Percentiles rank a stretch among this genome's conserved stretches.
These are phyloP conservation scores for Nezara viridula DNA, from an alignment of 2,888 invertebrate species.

Conservation along the genomic window DNA sequence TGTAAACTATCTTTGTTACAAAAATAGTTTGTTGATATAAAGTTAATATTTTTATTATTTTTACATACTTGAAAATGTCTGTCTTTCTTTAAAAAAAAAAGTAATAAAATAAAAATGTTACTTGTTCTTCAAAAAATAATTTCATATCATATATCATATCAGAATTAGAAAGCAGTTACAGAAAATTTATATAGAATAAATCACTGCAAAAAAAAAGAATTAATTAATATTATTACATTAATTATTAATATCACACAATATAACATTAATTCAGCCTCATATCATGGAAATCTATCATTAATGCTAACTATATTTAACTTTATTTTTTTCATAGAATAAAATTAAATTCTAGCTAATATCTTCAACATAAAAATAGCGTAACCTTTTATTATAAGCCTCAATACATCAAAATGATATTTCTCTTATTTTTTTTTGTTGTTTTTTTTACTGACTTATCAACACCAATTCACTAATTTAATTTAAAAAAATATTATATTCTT, in stretches of 20 bases:
- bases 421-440: neutral
- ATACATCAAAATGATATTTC: neutral
- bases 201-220: too few relatives aligned
- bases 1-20: slow-evolving; percentile 39
- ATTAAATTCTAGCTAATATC: neutral
- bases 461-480: too few relatives aligned
- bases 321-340: neutral
- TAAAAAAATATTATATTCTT: too few relatives aligned
- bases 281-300: neutral
- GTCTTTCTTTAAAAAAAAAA: slow-evolving; percentile 34
- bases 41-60: slow-evolving; percentile 48
- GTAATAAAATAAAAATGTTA: slow-evolving; percentile 18
- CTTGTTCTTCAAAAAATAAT: slow-evolving; percentile 47
- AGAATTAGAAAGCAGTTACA: neutral
- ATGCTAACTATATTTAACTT: neutral
- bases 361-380: neutral
- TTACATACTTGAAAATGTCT: slow-evolving; percentile 42
- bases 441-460: too few relatives aligned
- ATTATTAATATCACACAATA: too few relatives aligned
- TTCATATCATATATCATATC: slow-evolving; percentile 49
- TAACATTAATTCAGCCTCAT: too few relatives aligned
- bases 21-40: slow-evolving; percentile 11
- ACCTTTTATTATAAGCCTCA: neutral
- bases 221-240: too few relatives aligned
- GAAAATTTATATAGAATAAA: neutral